Base-by-base conservation (phyloP, 2,113 vertebrate genomes). In the Vireo altiloquus region DNA sequence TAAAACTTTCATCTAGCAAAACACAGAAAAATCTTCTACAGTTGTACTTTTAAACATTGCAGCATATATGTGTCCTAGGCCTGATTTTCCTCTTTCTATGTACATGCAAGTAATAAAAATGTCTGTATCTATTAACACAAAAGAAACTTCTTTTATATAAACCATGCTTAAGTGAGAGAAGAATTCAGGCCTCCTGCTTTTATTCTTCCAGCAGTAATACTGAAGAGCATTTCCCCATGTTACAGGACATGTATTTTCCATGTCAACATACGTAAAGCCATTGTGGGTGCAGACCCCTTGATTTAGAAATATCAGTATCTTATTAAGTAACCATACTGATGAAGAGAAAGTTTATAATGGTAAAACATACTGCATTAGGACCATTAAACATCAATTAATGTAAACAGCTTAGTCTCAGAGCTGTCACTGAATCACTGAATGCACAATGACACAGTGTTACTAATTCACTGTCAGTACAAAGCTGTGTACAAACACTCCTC, bases 361-460 rank as follows among this genome's bases (percentile, higher is more conserved):
- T 95, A 95, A 94, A 89, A n/a, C 44, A 95, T 87, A 94, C 35
- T 89, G 82, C 77, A 77, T 87, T 94, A 97, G 95, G 88, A 92
- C 47, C 70, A 94, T 95, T 92, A 97, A 96, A 86, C 80, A 96
- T 86, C 91, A 96, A 96, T 97, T 96, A 97, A 97, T 81, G 64
- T 90, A 92, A 96, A 92, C 89, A 91, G 96, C 95, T 97, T 87
- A 84, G 91, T 87, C 87, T 87, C 89, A 95, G 95, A 89, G 84
- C 89, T 96, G 97, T 95, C 96, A 97, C 71, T 56, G 47, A 91
- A 72, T 59, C 95, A 72, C 87, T 59, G 82, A 95, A 95, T 85
- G 87, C 82, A 95, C 88, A 93, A 60, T 92, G 93, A 95, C 89
- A 70, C 80, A 60, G 83, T 95, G 91, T 94, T 96, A 97, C 95